These are phyloP conservation scores for Phoxinus dragarum DNA, from an alignment of 2,797 vertebrate species.

Conservation along the genomic window DNA sequence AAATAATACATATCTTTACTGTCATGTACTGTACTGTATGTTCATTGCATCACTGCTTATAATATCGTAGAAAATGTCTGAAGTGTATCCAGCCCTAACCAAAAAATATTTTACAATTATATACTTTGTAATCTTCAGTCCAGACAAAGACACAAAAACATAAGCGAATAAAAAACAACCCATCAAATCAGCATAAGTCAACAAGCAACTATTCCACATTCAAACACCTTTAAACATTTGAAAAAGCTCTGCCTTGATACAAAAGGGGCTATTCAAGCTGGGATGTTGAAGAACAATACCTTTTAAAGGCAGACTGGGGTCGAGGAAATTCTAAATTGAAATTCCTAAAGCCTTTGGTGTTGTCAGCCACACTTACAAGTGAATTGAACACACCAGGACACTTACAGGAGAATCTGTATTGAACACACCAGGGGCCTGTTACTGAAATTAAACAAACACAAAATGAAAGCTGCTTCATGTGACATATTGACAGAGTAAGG, in stretches of 20 bases:
- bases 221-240: background rate
- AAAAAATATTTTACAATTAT: background rate
- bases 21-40: background rate
- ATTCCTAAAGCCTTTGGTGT: constrained; percentile 47
- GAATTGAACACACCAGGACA: constrained; percentile 15
- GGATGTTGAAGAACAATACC: constrained; percentile 37
- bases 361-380: constrained; percentile 41
- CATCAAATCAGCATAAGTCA: constrained; percentile 14
- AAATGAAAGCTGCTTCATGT: constrained; percentile 21
- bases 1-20: background rate
- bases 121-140: background rate
- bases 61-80: background rate
- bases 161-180: background rate
- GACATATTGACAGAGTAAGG: constrained; percentile 23
- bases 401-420: constrained; percentile 15
- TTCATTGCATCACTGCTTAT: background rate
- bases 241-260: constrained; percentile 20
- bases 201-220: constrained; percentile 10
- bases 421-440: constrained; percentile 30
- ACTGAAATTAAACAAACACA: constrained; percentile 49
- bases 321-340: constrained; percentile 37
- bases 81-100: background rate
- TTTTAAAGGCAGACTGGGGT: constrained; percentile 46
- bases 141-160: background rate
- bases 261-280: constrained; percentile 21